Conservation (phyloP, 1,140 invertebrate genomes). For the Cydia amplana region DNA sequence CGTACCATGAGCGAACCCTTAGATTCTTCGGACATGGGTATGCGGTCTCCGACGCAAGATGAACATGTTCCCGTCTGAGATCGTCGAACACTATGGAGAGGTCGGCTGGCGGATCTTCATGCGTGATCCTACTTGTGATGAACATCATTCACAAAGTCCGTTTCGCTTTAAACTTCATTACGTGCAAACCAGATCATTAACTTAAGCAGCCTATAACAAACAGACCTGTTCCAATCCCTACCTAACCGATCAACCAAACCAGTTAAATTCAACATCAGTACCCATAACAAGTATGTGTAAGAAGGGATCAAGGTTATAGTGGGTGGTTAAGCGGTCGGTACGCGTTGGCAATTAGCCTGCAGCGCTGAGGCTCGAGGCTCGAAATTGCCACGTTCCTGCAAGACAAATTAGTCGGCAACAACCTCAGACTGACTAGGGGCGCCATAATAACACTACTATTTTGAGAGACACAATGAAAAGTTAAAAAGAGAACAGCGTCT, state of each 20-base stretch:
- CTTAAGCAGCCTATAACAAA: conserved; percentile 1
- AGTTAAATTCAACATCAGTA: background rate
- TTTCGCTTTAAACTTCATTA: background rate
- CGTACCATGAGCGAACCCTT: too few species aligned
- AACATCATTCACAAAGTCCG: background rate
- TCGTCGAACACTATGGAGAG: too few species aligned
- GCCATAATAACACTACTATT: background rate
- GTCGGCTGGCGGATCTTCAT: too few species aligned
- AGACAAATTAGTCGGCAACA: conserved; percentile 6
- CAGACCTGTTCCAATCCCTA: background rate
- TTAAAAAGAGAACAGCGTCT: too few species aligned
- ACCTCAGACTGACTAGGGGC: background rate
- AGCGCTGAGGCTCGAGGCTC: background rate
- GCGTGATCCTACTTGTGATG: too few species aligned
- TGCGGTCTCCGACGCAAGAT: too few species aligned
- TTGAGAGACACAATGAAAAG: too few species aligned
- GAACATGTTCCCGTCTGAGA: too few species aligned
- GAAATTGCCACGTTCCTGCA: conserved; percentile 1
- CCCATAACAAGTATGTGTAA: background rate
- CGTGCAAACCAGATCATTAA: background rate
- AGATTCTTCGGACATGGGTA: too few species aligned
- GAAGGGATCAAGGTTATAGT: background rate
- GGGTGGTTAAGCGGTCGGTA: background rate
- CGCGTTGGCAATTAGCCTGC: background rate
- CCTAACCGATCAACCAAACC: background rate